phyloP scores from a whole-genome alignment of 2,797 vertebrate genomes.

The Enteromius paludinosus region DNA sequence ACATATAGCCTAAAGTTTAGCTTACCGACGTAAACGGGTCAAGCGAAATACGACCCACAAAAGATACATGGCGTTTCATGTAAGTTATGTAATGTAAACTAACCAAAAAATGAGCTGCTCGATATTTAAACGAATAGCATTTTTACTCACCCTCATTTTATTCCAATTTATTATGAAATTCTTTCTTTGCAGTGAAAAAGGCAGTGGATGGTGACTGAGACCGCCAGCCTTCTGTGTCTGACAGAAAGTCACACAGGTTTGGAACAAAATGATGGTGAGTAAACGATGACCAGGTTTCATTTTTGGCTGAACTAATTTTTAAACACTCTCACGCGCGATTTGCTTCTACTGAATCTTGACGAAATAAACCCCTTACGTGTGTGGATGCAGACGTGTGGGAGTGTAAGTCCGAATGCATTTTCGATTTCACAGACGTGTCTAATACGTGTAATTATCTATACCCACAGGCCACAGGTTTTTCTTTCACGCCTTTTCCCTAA shows the following conservation, averaged over 20 bases:
- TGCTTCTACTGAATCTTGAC: neutral
- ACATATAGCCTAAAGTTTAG: neutral
- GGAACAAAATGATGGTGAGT: neutral
- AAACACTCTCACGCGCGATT: neutral
- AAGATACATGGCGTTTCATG: neutral
- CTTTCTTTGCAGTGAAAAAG: neutral
- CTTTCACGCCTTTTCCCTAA: conserved; percentile 1
- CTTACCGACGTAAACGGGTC: neutral
- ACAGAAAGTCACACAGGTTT: conserved; percentile 24
- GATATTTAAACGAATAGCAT: neutral
- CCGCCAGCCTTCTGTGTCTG: neutral
- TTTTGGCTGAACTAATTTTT: conserved; percentile 2
- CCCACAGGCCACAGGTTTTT: conserved; percentile 29
- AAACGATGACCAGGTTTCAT: neutral
- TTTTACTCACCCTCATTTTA: neutral
- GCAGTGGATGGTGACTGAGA: neutral
- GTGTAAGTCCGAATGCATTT: neutral
- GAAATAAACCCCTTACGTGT: neutral
- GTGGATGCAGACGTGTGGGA: neutral
- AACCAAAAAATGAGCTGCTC: neutral
- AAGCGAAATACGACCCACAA: neutral
- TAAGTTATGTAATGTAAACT: neutral
- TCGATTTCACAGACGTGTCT: neutral
- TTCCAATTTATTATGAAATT: neutral
- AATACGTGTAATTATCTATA: neutral